Conservation (phyloP, 2,888 invertebrate genomes). For the Tetramorium bicarinatum region DNA sequence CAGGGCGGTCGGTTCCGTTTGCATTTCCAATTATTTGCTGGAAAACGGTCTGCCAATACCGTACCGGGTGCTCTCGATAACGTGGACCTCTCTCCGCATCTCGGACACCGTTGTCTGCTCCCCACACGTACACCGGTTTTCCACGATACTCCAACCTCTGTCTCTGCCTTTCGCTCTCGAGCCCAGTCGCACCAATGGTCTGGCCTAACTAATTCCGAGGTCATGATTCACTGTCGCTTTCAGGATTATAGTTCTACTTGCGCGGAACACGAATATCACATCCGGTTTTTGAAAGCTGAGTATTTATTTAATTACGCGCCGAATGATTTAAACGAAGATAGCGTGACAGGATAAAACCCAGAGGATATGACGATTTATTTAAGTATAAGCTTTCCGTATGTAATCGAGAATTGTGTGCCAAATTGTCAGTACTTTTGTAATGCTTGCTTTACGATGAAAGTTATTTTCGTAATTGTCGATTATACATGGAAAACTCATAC, state of each 20-base stretch:
- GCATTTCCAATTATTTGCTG: conserved; percentile 86
- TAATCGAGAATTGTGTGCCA: neutral
- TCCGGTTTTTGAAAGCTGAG: neutral
- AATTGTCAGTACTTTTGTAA: neutral
- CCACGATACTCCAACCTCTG: conserved; percentile 25
- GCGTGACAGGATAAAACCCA: too few relatives aligned
- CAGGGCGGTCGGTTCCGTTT: conserved; percentile 84
- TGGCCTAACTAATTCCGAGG: conserved; percentile 30
- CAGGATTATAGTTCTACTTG: neutral
- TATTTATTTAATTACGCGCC: neutral
- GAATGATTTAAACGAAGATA: neutral
- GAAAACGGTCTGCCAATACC: conserved; percentile 86
- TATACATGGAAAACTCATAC: neutral
- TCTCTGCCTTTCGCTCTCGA: conserved; percentile 47
- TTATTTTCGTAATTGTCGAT: neutral
- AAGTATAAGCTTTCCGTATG: neutral
- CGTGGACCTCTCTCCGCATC: conserved; percentile 64
- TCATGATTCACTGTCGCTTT: conserved; percentile 49
- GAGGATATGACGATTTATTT: neutral
- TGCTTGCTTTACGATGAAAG: neutral
- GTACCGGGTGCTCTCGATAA: conserved; percentile 84
- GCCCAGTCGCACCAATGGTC: conserved; percentile 14
- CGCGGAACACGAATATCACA: neutral
- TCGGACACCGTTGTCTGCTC: conserved; percentile 49
- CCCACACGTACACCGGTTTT: conserved; percentile 37